Conservation (phyloP, 2,888 invertebrate species). For the Drosophila engyochracea region DNA sequence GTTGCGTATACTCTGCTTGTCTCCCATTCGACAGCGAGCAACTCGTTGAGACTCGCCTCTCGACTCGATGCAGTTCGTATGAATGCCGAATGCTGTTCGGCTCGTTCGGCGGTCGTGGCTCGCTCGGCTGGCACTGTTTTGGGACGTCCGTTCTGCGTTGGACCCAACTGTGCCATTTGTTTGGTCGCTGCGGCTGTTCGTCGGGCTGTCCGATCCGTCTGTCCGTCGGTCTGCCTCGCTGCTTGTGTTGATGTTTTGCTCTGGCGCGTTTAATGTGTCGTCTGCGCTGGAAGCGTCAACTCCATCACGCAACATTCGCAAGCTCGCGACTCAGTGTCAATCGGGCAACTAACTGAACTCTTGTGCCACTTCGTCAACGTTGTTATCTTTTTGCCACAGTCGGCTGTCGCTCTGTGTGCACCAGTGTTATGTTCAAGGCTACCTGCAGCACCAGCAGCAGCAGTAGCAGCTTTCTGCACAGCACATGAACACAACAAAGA, state of each 20-base stretch:
- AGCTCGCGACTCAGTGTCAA: slow-evolving; percentile 57
- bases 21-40: slow-evolving; percentile 37
- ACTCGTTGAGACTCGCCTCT: slow-evolving; percentile 59
- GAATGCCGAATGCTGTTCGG: slow-evolving; percentile 19
- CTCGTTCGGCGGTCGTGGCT: not conserved
- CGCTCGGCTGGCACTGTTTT: slow-evolving; percentile 14
- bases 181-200: slow-evolving; percentile 27
- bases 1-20: not conserved
- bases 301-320: slow-evolving; percentile 64
- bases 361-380: slow-evolving; percentile 32
- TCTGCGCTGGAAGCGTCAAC: slow-evolving; percentile 77
- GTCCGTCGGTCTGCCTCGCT: slow-evolving; percentile 6
- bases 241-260: slow-evolving; percentile 72
- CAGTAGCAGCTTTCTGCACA: slow-evolving; percentile 43
- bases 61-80: slow-evolving; percentile 45
- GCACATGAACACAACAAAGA: slow-evolving; percentile 12
- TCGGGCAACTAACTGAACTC: slow-evolving; percentile 39
- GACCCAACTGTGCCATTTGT: slow-evolving; percentile 45
- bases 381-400: slow-evolving; percentile 25
- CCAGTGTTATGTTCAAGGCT: slow-evolving; percentile 48
- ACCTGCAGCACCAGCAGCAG: slow-evolving; percentile 36
- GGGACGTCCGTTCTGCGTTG: slow-evolving; percentile 26
- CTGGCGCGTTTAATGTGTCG: slow-evolving; percentile 78
- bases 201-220: slow-evolving; percentile 23
- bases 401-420: slow-evolving; percentile 10